These are phyloP conservation scores for Cydia amplana DNA, from an alignment of 1,140 invertebrate genomes.

Conservation along the genomic window DNA sequence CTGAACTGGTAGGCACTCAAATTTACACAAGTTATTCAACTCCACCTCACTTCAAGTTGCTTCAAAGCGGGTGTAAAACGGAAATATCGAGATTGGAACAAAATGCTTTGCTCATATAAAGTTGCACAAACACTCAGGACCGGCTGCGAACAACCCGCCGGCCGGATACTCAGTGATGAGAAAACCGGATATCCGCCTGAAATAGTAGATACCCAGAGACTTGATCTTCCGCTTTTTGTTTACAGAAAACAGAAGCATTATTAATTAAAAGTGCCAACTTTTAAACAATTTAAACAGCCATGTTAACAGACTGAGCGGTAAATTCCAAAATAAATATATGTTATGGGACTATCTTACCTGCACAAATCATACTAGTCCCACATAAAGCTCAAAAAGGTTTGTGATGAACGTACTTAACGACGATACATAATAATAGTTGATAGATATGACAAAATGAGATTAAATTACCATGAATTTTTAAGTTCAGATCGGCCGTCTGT, in stretches of 20 bases:
- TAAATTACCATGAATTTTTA: too few species aligned
- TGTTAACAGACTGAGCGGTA: too few species aligned
- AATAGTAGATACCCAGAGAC: slow-evolving; percentile 23
- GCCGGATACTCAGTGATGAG: slow-evolving; percentile 39
- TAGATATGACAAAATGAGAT: too few species aligned
- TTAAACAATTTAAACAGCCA: too few species aligned
- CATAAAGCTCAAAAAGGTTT: too few species aligned
- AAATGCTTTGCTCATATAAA: slow-evolving; percentile 24
- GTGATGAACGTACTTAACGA: too few species aligned
- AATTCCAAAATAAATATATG: too few species aligned
- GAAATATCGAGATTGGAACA: slow-evolving; percentile 7
- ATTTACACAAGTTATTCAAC: slow-evolving; percentile 4
- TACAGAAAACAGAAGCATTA: not conserved
- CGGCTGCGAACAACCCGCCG: slow-evolving; percentile 23
- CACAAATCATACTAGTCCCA: too few species aligned
- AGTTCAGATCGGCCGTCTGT: too few species aligned
- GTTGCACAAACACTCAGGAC: slow-evolving; percentile 27
- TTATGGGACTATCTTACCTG: too few species aligned
- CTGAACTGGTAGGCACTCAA: not conserved
- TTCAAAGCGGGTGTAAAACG: slow-evolving; percentile 9
- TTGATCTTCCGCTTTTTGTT: slow-evolving; percentile 26
- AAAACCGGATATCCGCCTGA: slow-evolving; percentile 39
- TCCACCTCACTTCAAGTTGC: not conserved
- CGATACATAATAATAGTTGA: too few species aligned
- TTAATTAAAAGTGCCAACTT: not conserved